phyloP scores from a whole-genome alignment of 2,797 vertebrate genomes.

The Sphenodon punctatus region DNA sequence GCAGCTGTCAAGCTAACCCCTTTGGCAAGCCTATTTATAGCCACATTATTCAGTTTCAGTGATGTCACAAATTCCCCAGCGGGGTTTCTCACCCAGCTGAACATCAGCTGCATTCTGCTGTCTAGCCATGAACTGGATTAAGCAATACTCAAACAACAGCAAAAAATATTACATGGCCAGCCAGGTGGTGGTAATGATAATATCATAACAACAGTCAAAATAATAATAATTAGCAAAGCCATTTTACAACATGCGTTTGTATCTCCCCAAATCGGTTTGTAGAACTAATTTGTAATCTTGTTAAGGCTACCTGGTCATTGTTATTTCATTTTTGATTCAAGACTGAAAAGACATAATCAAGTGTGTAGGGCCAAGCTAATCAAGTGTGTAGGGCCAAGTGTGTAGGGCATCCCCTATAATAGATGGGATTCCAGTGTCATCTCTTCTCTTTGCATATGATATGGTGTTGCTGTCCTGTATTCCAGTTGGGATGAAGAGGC shows the following conservation, averaged over 20 bases:
- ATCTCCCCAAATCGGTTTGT: not conserved
- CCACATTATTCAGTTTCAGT: not conserved
- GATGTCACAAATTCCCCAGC: not conserved
- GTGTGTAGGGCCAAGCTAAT: not conserved
- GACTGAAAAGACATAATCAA: not conserved
- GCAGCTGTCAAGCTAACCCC: conserved; percentile 27
- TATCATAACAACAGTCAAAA: not conserved
- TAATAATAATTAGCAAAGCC: too few species aligned
- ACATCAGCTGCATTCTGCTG: not conserved
- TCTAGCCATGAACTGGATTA: not conserved
- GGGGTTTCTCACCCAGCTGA: not conserved
- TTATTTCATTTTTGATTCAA: not conserved
- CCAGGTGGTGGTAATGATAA: not conserved
- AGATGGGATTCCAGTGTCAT: too few species aligned
- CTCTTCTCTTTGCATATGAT: too few species aligned
- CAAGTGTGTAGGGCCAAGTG: too few species aligned
- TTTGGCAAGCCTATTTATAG: conserved; percentile 46
- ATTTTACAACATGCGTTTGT: not conserved
- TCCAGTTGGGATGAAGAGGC: too few species aligned
- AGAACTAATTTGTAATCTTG: not conserved
- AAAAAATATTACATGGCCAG: not conserved
- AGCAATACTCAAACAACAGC: not conserved
- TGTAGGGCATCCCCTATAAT: too few species aligned
- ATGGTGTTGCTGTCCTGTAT: too few species aligned
- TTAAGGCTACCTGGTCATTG: not conserved